Base-by-base conservation (phyloP, 2,113 vertebrate species). In the Rhineura floridana region DNA sequence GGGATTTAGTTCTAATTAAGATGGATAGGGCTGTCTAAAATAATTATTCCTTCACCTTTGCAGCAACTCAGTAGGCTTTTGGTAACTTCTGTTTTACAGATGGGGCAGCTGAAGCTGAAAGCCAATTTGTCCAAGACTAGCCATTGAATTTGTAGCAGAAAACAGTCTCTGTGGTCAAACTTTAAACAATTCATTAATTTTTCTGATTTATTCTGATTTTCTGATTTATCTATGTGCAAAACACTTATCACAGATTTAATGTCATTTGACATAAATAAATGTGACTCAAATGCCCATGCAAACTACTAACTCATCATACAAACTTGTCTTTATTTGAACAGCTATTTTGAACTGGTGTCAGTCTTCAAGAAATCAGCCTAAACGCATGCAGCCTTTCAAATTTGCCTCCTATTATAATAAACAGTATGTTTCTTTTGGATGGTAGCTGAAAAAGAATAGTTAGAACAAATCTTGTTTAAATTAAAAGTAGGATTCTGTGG, bases 261-360 rank as follows among this genome's bases (percentile, higher is more conserved):
- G 17, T 1, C 65, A 4, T 65, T 93, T 92, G n/a, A 21, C 42
- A 33, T 63, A 46, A 28, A 46, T 28, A 78, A 87, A 17, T 52
- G 63, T 36, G 0, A 78, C 72, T 33, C 65, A 9, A 36, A 62
- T 44, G 67, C 0, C 0, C 30, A 10, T 7, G 17, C 33, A 50
- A 44, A 85, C 70, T 0, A 0, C 50, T 75, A 4, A n/a, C 50
- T 1, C 59, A 28, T 39, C 33, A 8, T 1, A 2, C 0, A 0
- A 36, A 84, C 62, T 10, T 55, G 21, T 70, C 2, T 19, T 2
- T 81, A 33, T 82, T 83, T 70, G 65, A 84, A 84, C 28, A 72
- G 9, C 46, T 46, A 25, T 33, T 78, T 83, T 80, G 33, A 83
- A 65, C 77, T 30, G 83, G 9, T 42, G 44, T 67, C 63, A 39